These are phyloP conservation scores for Cantharis rustica DNA, from an alignment of 2,888 invertebrate genomes.

Conservation along the genomic window DNA sequence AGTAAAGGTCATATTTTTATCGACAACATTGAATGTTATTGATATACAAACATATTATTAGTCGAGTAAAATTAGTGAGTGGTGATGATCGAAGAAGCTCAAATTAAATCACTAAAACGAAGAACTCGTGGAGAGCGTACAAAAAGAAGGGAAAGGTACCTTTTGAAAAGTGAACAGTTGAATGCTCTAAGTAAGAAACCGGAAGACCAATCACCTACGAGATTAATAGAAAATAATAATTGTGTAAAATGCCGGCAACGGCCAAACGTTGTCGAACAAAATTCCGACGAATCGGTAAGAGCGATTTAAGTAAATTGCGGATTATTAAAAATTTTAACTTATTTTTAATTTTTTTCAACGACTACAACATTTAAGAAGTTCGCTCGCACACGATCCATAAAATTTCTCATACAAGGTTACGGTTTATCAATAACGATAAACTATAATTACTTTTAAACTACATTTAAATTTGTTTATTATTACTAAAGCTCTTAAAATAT, in stretches of 20 bases:
- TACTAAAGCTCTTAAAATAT: background rate
- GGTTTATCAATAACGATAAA: constrained; percentile 5
- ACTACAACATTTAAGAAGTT: constrained; percentile 2
- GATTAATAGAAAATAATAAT: constrained; percentile 17
- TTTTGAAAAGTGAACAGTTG: constrained; percentile 28
- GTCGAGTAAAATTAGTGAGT: constrained; percentile 8
- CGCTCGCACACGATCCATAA: constrained; percentile 1
- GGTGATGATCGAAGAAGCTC: constrained; percentile 45
- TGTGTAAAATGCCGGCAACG: constrained; percentile 24
- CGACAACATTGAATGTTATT: background rate
- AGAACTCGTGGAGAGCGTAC: constrained; percentile 49
- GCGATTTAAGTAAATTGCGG: constrained; percentile 1
- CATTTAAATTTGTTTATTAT: constrained; percentile 7
- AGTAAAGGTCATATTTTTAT: background rate
- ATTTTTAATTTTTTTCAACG: background rate
- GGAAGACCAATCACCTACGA: constrained; percentile 4
- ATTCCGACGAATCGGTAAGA: background rate
- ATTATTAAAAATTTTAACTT: background rate
- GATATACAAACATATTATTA: background rate
- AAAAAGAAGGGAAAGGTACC: constrained; percentile 48
- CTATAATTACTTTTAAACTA: background rate
- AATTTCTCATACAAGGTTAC: constrained; percentile 13
- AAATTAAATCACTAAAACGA: constrained; percentile 42
- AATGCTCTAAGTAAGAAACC: background rate
- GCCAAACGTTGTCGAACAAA: background rate